Conservation (phyloP, 2,888 invertebrate genomes). For the Metalampra italica region DNA sequence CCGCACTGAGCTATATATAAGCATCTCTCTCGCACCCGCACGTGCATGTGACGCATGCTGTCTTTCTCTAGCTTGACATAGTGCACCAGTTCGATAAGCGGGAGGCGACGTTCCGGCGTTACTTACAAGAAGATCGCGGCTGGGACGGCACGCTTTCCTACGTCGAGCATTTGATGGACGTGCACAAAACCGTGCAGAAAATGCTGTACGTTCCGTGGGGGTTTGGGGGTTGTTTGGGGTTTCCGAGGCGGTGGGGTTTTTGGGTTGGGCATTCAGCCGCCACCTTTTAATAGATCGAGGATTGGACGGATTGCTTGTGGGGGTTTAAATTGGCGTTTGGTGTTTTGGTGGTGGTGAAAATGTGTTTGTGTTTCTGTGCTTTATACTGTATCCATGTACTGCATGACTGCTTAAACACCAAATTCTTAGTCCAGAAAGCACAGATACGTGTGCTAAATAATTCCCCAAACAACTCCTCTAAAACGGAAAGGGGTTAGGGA, state of each 20-base stretch:
- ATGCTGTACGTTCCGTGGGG: slow-evolving; percentile 41
- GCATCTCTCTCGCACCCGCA: not conserved
- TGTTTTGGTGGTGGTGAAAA: no score
- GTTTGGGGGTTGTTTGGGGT: slow-evolving; percentile 3
- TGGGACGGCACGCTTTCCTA: slow-evolving; percentile 90
- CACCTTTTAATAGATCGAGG: no score
- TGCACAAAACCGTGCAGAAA: slow-evolving; percentile 94
- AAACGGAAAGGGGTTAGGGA: no score
- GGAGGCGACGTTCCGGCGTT: slow-evolving; percentile 91
- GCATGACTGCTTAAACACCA: no score
- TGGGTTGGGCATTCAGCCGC: not conserved
- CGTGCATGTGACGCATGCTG: slow-evolving; percentile 5
- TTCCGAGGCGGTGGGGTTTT: slow-evolving; percentile 7
- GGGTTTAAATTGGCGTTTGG: no score
- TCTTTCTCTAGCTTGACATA: slow-evolving; percentile 42
- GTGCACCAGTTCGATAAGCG: slow-evolving; percentile 40
- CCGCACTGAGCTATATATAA: not conserved
- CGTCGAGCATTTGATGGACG: slow-evolving; percentile 96
- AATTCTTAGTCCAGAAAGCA: no score
- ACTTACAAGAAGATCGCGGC: slow-evolving; percentile 94
- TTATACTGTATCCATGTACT: no score
- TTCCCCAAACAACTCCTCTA: no score
- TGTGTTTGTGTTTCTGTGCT: no score
- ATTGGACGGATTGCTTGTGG: not conserved
- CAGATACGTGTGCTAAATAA: no score